Conservation (phyloP, 2,797 vertebrate species). For the Furcifer pardalis region DNA sequence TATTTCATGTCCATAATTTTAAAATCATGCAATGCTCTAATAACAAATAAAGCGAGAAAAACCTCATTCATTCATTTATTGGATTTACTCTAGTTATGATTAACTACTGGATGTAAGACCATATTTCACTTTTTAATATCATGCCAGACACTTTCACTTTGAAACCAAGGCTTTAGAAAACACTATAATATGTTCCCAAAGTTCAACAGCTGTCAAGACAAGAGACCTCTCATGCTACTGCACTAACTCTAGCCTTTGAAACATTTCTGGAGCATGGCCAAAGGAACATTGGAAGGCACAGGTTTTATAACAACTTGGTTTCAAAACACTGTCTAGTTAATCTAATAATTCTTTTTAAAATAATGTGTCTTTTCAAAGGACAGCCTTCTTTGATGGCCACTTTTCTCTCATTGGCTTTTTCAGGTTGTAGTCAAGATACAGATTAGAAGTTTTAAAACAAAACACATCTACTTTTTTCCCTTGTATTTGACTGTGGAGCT, state of each 20-base stretch:
- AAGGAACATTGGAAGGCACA: neutral
- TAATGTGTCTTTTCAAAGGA: neutral
- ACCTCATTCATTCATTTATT: neutral
- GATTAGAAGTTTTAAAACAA: neutral
- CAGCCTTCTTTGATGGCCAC: neutral
- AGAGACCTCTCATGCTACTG: neutral
- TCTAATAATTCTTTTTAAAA: neutral
- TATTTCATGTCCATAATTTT: too few species aligned
- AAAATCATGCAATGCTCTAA: too few species aligned
- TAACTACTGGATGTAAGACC: too few species aligned
- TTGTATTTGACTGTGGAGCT: neutral
- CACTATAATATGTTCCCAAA: neutral
- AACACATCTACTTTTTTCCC: neutral
- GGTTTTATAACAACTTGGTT: neutral
- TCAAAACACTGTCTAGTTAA: neutral
- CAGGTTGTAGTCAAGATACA: neutral
- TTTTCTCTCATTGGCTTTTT: neutral
- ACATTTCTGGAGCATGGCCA: neutral
- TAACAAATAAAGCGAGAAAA: neutral
- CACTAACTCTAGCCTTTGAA: neutral
- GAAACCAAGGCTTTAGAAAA: neutral
- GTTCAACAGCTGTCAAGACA: neutral
- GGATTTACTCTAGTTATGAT: neutral
- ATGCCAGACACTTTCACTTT: neutral
- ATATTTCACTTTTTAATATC: neutral